These are phyloP conservation scores for Gymnogyps californianus DNA, from an alignment of 2,113 vertebrate species.

Conservation along the genomic window DNA sequence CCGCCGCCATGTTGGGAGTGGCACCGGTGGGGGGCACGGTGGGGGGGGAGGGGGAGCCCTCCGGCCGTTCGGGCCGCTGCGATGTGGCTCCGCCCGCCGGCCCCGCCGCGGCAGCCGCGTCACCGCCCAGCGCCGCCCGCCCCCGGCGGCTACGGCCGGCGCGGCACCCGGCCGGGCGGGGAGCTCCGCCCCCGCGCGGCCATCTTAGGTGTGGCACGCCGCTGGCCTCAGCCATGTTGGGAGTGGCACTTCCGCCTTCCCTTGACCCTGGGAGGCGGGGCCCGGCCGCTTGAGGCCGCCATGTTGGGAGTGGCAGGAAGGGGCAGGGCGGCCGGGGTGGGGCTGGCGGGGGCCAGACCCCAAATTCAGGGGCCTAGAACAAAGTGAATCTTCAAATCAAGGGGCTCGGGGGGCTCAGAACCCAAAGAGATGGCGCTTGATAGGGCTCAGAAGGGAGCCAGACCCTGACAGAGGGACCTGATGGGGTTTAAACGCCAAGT, in stretches of 20 bases:
- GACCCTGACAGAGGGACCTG: no score
- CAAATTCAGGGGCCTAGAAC: rapidly evolving
- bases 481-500: not conserved
- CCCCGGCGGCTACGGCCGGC: not conserved
- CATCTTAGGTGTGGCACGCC: not conserved
- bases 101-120: not conserved
- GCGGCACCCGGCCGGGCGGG: not conserved
- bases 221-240: not conserved
- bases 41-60: no score
- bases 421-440: rapidly evolving
- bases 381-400: not conserved
- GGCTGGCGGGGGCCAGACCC: rapidly evolving
- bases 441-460: no score
- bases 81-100: not conserved
- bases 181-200: not conserved
- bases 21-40: not conserved
- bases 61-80: no score
- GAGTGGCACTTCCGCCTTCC: not conserved
- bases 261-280: rapidly evolving
- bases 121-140: not conserved
- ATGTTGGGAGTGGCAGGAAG: not conserved
- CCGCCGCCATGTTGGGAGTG: constrained; percentile 64
- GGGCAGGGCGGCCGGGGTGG: not conserved
- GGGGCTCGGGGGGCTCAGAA: not conserved
- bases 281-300: not conserved